Base-by-base conservation (phyloP, 2,888 invertebrate species). In the Asteroscopus sphinx region DNA sequence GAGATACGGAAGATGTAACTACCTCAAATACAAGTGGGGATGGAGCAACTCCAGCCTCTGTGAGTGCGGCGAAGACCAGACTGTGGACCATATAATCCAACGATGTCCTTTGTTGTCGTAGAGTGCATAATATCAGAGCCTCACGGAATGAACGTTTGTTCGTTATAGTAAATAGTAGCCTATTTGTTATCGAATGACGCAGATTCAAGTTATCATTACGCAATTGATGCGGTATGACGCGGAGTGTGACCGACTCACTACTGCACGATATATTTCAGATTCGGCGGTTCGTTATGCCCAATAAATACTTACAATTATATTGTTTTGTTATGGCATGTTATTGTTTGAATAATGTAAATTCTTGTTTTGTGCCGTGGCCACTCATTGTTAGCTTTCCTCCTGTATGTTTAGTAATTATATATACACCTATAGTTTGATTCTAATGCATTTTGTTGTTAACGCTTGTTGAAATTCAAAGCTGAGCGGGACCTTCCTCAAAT, bases 141-240 rank as follows among this genome's bases (percentile, higher is more conserved):
- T 30, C 33, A 44, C 39, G 15, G 37, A 46, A 26, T 56, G 15
- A 30, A 13, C 12, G 17, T 37, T 57, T 42, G 41, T 37, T 60
- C 12, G 42, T 32, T 62, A 35, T 21, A 49, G 42, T 51, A 40
- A 44, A 44, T 51, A 44, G n/a, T 4, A 36, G 26, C 35, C 2
- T 35, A 48, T 64, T 44, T 44, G 40, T 37, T 55, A 39, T 56
- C 11, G 11, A 28, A 44, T 57, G 47, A 65, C 58, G 65, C 71
- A 47, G 35, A 36, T 30, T 12, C 45, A 63, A 64, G 32, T 52
- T 52, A 57, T 52, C 40, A 28, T 70, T 67, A 45, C 66, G 44
- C 51, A 64, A 67, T 25, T 44, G 28, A n/a, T 30, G 25, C 12
- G n/a, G 45, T 13, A 17, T 47, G 54, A 52, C 64, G 58, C 46